Base-by-base conservation (phyloP, 2,113 vertebrate genomes). In the Malurus cyaneus region DNA sequence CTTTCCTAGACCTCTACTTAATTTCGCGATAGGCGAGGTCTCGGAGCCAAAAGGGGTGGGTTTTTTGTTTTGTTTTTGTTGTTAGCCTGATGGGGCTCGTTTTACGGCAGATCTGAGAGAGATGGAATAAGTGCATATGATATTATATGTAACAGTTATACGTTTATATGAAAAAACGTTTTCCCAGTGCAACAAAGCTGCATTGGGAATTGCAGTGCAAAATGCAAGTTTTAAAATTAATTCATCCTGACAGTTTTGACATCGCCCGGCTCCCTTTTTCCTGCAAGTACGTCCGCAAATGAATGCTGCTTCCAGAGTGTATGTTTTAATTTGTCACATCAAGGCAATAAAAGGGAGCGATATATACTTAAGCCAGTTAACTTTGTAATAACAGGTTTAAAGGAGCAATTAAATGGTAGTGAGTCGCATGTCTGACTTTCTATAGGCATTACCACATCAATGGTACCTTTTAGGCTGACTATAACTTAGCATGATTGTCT, bases 281-380 rank as follows among this genome's bases (percentile, higher is more conserved):
- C 80, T 91, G 92, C 86, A 91, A 77, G 36, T 83, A 60, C 8
- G 57, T 86, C 81, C 93, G 39, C 81, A 89, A 69, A 96, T 92
- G 92, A 94, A 97, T 78, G 85, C 94, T 25, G 79, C 77, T 94
- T 92, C 96, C 95, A 94, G 69, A 94, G 84, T 89, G 94, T 87
- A 94, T 87, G 94, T 97, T 97, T 95, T 96, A 93, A 87, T 89
- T 92, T 97, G 97, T 96, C 97, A 95, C 96, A 88, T 87, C 88
- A 94, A 96, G 94, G 96, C 95, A 91, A 95, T 95, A 84, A 96
- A 88, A 94, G 95, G 91, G 93, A 62, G 93, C 86, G 71, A 86
- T 92, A 96, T 87, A 94, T 97, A 96, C 95, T 91, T 92, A 89
- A 94, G 91, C 97, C 92, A 96, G 93, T 92, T 96, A 96, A 90